phyloP scores from a whole-genome alignment of 2,797 vertebrate genomes.

The Micromesistius poutassou region DNA sequence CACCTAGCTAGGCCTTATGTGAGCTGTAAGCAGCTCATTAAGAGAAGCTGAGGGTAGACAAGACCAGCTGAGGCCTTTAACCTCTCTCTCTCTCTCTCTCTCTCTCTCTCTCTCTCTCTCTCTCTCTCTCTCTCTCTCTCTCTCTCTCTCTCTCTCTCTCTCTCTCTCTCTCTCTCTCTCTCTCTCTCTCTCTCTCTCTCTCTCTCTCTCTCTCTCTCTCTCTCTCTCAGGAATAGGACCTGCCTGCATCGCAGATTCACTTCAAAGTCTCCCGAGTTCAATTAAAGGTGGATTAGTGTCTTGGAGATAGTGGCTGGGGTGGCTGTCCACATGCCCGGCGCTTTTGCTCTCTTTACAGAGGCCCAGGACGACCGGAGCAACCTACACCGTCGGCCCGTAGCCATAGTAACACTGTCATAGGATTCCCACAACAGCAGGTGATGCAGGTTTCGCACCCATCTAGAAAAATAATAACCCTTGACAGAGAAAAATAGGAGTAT shows the following conservation, averaged over 20 bases:
- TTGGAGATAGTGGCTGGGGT: conserved; percentile 73
- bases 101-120: conserved; percentile 21
- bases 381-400: conserved; percentile 64
- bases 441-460: background rate
- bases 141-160: conserved; percentile 18
- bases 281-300: conserved; percentile 99
- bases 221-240: conserved; percentile 68
- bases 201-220: conserved; percentile 29
- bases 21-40: conserved; percentile 75
- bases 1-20: conserved; percentile 35
- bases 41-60: conserved; percentile 55
- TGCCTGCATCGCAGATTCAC: conserved; percentile 82
- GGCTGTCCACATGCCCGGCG: conserved; percentile 66
- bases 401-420: conserved; percentile 73
- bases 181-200: no score
- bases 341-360: conserved; percentile 73
- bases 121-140: no score
- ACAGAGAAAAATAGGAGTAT: background rate
- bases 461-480: conserved; percentile 1
- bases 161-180: conserved; percentile 5
- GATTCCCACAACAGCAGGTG: conserved; percentile 18
- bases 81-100: conserved; percentile 10
- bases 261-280: conserved; percentile 99
- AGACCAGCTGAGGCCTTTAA: conserved; percentile 77
- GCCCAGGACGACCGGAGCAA: conserved; percentile 73